phyloP scores from a whole-genome alignment of 2,888 invertebrate species.

The Aleiodes leptofemur region DNA sequence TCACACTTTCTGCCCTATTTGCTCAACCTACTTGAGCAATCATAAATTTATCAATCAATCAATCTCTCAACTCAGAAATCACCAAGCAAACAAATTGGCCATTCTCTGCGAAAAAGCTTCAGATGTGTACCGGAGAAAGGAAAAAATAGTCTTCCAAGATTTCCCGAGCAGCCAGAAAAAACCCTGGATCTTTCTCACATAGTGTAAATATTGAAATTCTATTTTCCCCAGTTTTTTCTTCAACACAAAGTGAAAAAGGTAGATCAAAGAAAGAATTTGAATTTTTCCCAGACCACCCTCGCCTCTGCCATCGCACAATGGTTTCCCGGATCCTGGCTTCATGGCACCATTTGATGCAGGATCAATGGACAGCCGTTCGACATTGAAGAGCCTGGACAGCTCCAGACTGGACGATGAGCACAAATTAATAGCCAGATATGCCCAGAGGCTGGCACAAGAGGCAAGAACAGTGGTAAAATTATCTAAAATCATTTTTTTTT shows the following conservation, averaged over 20 bases:
- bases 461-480: slow-evolving; percentile 82
- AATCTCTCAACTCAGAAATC: slow-evolving; percentile 83
- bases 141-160: slow-evolving; percentile 87
- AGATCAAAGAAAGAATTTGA: background rate
- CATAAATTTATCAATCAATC: no score
- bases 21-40: no score
- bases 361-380: slow-evolving; percentile 84
- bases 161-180: slow-evolving; percentile 95
- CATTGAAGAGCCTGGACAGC: slow-evolving; percentile 76
- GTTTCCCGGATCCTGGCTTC: slow-evolving; percentile 86
- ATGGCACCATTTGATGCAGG: slow-evolving; percentile 85
- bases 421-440: slow-evolving; percentile 96
- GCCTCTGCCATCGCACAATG: slow-evolving; percentile 94
- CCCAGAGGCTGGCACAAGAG: slow-evolving; percentile 95
- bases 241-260: background rate
- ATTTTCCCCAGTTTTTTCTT: slow-evolving; percentile 16
- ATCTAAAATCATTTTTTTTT: slow-evolving; percentile 16
- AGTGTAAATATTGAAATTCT: slow-evolving; percentile 82
- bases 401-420: slow-evolving; percentile 90
- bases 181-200: slow-evolving; percentile 97
- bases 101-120: slow-evolving; percentile 96
- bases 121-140: slow-evolving; percentile 96
- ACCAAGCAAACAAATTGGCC: slow-evolving; percentile 97
- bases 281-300: slow-evolving; percentile 85
- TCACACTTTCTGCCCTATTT: no score